These are phyloP conservation scores for Mesochorus sp. DNA, from an alignment of 2,888 invertebrate species.

Conservation along the genomic window DNA sequence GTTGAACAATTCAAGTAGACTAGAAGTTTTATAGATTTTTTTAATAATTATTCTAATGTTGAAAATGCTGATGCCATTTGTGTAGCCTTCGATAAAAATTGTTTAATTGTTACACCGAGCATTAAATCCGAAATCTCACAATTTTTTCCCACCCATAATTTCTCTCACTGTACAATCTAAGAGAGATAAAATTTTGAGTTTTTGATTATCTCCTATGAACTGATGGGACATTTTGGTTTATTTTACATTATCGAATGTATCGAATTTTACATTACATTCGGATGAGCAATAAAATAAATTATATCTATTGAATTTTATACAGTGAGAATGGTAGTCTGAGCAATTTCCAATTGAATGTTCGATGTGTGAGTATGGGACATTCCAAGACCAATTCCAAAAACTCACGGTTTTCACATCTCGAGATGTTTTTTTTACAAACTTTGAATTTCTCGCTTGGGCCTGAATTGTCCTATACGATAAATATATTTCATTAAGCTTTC, in stretches of 20 bases:
- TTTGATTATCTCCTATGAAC: too few species aligned
- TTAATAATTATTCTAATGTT: slow-evolving; percentile 8
- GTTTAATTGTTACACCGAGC: not conserved
- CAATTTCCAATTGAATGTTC: not conserved
- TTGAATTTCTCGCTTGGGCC: too few species aligned
- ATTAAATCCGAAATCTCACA: not conserved
- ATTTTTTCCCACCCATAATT: not conserved
- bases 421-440: too few species aligned
- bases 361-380: not conserved
- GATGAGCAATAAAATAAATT: not conserved
- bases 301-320: not conserved
- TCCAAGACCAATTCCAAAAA: too few species aligned
- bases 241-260: too few species aligned
- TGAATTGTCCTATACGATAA: too few species aligned
- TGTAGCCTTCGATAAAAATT: slow-evolving; percentile 49
- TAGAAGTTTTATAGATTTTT: slow-evolving; percentile 50
- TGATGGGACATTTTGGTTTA: too few species aligned
- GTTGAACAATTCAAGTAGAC: slow-evolving; percentile 46
- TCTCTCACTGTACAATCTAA: not conserved
- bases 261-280: too few species aligned
- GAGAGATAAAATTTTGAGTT: too few species aligned
- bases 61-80: slow-evolving; percentile 40
- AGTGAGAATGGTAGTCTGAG: not conserved
- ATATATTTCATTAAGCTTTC: slow-evolving; percentile 13
- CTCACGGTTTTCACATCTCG: too few species aligned